These are phyloP conservation scores for Elaphurus davidianus DNA, from an alignment of 2,113 vertebrate species.

Conservation along the genomic window DNA sequence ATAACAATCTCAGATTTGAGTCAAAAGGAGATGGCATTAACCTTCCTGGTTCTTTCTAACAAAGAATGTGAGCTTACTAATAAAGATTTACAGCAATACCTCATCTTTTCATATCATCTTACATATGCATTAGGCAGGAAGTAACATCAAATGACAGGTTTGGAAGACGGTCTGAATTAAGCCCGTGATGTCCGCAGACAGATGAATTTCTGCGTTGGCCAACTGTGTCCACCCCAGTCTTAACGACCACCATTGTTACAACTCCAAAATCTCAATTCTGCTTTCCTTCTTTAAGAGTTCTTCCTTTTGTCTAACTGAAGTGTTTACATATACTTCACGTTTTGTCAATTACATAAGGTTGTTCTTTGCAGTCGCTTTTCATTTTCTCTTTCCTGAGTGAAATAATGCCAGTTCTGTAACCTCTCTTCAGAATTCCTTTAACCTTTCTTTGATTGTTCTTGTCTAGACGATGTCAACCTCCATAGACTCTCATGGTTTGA, in stretches of 20 bases:
- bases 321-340: neutral
- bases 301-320: neutral
- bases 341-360: neutral
- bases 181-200: fast-evolving
- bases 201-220: neutral
- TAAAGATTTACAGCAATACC: neutral
- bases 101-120: neutral
- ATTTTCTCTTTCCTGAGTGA: neutral
- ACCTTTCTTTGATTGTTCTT: neutral
- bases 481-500: neutral
- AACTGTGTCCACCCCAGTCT: neutral
- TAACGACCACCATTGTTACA: neutral
- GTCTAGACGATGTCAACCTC: neutral
- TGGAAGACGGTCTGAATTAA: neutral
- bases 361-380: neutral
- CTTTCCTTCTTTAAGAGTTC: neutral
- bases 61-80: neutral
- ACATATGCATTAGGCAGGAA: neutral
- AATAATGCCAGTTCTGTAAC: neutral
- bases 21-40: neutral
- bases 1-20: neutral
- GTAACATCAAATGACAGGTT: neutral
- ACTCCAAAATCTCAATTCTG: neutral
- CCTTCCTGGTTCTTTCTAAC: neutral
- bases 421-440: neutral